These are phyloP conservation scores for Drosophila auraria DNA, from an alignment of 1,140 invertebrate species.

Conservation along the genomic window DNA sequence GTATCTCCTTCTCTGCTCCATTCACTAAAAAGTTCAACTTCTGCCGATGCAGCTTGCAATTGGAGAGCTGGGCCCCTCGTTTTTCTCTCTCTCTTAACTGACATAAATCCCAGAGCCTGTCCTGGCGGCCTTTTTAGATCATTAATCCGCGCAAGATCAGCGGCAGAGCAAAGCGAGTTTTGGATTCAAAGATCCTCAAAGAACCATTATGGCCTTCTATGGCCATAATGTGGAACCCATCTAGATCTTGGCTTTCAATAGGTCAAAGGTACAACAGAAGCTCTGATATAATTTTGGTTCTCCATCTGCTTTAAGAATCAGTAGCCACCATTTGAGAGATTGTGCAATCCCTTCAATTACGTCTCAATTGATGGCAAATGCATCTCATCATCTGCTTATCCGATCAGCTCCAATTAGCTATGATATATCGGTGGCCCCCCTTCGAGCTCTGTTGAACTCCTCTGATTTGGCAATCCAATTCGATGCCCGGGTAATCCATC, in stretches of 20 bases:
- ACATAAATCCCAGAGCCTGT: constrained; percentile 38
- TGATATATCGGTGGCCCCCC: constrained; percentile 20
- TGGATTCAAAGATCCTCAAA: constrained; percentile 3
- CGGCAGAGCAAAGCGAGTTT: neutral
- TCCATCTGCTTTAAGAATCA: neutral
- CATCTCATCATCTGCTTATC: constrained; percentile 47
- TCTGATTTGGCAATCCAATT: constrained; percentile 37
- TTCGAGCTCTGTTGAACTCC: neutral
- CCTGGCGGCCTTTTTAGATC: constrained; percentile 44
- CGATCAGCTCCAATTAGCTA: constrained; percentile 44
- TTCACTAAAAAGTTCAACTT: constrained; percentile 59
- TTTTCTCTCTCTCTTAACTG: constrained; percentile 15
- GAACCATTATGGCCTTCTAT: constrained; percentile 1
- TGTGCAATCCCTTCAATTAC: constrained; percentile 46
- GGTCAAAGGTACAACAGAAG: constrained; percentile 8
- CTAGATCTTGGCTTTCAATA: constrained; percentile 15
- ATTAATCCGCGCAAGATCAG: constrained; percentile 24
- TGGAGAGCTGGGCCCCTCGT: constrained; percentile 55
- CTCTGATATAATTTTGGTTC: neutral
- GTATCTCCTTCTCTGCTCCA: constrained; percentile 15
- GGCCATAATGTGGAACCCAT: neutral
- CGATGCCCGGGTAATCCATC: constrained; percentile 39
- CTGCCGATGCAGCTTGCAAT: constrained; percentile 50
- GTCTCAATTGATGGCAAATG: constrained; percentile 43
- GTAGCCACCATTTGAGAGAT: constrained; percentile 14